phyloP scores from a whole-genome alignment of 53 echinoderm and acorn worm genomes.

The Temnopleurus reevesii region DNA sequence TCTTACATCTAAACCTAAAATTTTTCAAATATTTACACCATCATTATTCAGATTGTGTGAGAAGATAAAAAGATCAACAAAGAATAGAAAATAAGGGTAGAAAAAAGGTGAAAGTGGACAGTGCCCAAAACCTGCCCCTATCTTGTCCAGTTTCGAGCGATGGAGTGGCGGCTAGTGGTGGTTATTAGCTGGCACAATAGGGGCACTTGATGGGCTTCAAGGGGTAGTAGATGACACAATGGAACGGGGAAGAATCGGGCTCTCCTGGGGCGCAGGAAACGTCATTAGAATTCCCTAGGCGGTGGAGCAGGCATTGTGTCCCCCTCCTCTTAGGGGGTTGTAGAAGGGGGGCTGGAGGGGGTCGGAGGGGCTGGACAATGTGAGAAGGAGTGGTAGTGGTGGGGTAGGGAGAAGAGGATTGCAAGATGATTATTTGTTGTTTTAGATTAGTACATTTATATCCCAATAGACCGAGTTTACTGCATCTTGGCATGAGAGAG shows the following conservation, averaged over 20 bases:
- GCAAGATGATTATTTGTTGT: constrained; percentile 53
- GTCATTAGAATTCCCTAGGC: constrained; percentile 36
- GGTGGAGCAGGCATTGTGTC: constrained; percentile 9
- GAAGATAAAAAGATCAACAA: neutral
- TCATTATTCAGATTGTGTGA: neutral
- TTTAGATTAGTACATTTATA: constrained; percentile 61
- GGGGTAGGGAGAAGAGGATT: constrained; percentile 1
- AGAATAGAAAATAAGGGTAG: neutral
- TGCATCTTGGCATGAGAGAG: neutral
- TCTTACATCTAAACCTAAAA: no score
- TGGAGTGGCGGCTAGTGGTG: neutral
- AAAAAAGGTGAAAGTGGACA: neutral
- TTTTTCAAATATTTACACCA: no score
- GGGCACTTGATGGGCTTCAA: constrained; percentile 29
- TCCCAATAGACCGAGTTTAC: constrained; percentile 29
- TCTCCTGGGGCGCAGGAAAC: constrained; percentile 4
- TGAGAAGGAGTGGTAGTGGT: constrained; percentile 20
- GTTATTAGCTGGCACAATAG: constrained; percentile 37
- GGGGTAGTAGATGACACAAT: constrained; percentile 28
- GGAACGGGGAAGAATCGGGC: neutral
- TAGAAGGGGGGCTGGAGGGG: neutral
- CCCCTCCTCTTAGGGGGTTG: neutral
- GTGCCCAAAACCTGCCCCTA: neutral
- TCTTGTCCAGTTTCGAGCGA: neutral
- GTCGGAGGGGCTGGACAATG: neutral